A percentile compares a stretch with the other conserved stretches of the same genome.
phyloP scores from a whole-genome alignment of 2,888 invertebrate species.

The Galeopsomyia nigrocyanea region DNA sequence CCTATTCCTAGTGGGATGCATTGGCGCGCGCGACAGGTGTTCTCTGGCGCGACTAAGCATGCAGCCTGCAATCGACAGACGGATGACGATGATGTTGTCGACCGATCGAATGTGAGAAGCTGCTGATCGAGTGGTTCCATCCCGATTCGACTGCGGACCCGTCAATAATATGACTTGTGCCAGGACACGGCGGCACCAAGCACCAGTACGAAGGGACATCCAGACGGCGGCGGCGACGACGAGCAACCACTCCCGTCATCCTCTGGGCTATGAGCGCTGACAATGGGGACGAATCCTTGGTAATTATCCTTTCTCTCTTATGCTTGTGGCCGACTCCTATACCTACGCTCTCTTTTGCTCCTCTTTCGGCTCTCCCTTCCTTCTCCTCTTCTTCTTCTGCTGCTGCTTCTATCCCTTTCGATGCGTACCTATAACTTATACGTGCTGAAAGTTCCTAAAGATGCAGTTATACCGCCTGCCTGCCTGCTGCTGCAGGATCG shows the following conservation, averaged over 20 bases:
- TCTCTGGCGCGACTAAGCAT: not conserved
- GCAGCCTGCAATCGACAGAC: too few relatives aligned
- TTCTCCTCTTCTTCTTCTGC: not conserved
- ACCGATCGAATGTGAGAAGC: too few relatives aligned
- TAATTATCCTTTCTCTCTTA: slow-evolving; percentile 58
- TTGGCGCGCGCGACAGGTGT: slow-evolving; percentile 19
- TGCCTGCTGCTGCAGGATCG: too few relatives aligned
- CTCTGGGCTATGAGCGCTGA: slow-evolving; percentile 67
- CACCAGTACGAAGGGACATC: slow-evolving; percentile 16
- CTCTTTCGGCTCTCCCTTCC: slow-evolving; percentile 2
- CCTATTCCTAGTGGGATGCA: too few relatives aligned
- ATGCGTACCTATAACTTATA: not conserved
- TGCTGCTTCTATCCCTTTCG: slow-evolving; percentile 7
- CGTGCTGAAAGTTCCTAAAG: too few relatives aligned
- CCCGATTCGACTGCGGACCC: not conserved
- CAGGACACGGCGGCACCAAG: slow-evolving; percentile 17
- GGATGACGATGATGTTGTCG: too few relatives aligned
- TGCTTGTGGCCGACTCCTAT: slow-evolving; percentile 6
- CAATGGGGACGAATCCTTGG: slow-evolving; percentile 69
- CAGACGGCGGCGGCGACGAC: slow-evolving; percentile 15
- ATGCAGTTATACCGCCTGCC: too few relatives aligned
- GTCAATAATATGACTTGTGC: slow-evolving; percentile 41
- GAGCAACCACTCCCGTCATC: slow-evolving; percentile 54
- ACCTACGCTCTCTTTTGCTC: slow-evolving; percentile 3
- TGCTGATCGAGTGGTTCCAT: not conserved